Conservation (phyloP, 2,113 vertebrate species). For the Equus przewalskii region DNA sequence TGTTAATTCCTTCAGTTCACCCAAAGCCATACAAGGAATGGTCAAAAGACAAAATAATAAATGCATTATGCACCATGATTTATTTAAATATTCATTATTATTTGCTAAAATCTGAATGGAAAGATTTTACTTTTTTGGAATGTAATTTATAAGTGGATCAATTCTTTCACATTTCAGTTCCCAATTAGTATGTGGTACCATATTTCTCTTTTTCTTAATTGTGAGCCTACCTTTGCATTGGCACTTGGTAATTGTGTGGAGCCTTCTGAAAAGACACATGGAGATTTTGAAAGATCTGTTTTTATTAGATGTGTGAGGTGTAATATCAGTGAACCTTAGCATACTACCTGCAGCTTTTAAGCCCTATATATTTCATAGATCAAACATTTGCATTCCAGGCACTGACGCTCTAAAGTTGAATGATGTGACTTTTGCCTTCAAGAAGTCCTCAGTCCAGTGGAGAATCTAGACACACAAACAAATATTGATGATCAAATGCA, state of each 20-base stretch:
- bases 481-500: neutral
- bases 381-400: neutral
- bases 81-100: neutral
- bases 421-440: neutral
- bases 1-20: neutral
- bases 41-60: neutral
- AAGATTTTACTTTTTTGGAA: neutral
- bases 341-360: neutral
- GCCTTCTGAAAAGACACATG: neutral
- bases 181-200: neutral
- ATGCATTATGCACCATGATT: neutral
- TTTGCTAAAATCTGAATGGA: slow-evolving; percentile 31
- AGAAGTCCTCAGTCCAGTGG: neutral
- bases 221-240: neutral
- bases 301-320: neutral
- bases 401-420: neutral
- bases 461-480: neutral
- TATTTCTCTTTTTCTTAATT: neutral
- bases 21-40: neutral
- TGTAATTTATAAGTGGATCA: neutral
- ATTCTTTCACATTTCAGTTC: neutral
- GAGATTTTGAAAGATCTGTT: neutral
- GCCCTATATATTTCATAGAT: neutral
- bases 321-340: neutral
- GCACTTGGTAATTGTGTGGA: neutral